Conservation (phyloP, 2,797 vertebrate genomes). For the Acanthurus lineatus region DNA sequence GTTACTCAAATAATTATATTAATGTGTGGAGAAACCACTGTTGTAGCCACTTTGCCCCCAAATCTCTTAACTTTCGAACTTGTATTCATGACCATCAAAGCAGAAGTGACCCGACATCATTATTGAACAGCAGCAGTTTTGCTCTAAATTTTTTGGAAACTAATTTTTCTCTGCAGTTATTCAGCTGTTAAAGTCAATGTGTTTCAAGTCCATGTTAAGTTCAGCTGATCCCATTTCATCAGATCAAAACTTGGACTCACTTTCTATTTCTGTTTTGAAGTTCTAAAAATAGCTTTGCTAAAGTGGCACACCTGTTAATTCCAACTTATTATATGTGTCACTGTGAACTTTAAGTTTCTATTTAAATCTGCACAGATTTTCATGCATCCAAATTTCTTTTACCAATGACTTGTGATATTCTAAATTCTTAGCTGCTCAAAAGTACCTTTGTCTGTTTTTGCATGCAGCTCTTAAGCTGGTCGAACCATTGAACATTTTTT, state of each 20-base stretch:
- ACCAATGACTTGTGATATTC: not conserved
- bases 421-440: not conserved
- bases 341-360: not conserved
- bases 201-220: not conserved
- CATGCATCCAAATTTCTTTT: too few species aligned
- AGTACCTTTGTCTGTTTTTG: not conserved
- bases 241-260: too few species aligned
- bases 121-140: not conserved
- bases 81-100: not conserved
- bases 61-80: not conserved
- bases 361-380: not conserved
- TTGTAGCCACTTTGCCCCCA: not conserved
- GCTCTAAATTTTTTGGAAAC: not conserved
- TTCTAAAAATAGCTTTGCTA: not conserved
- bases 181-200: not conserved
- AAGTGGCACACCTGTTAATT: not conserved
- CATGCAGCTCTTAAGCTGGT: not conserved
- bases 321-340: too few species aligned
- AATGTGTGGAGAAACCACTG: not conserved
- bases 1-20: too few species aligned
- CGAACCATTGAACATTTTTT: not conserved
- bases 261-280: not conserved
- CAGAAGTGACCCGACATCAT: not conserved
- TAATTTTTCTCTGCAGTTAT: not conserved
- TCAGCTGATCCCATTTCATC: not conserved